Evolutionary conservation across 2,797 vertebrate species (phyloP).

Genomic region (Erethizon dorsatum): DNA sequence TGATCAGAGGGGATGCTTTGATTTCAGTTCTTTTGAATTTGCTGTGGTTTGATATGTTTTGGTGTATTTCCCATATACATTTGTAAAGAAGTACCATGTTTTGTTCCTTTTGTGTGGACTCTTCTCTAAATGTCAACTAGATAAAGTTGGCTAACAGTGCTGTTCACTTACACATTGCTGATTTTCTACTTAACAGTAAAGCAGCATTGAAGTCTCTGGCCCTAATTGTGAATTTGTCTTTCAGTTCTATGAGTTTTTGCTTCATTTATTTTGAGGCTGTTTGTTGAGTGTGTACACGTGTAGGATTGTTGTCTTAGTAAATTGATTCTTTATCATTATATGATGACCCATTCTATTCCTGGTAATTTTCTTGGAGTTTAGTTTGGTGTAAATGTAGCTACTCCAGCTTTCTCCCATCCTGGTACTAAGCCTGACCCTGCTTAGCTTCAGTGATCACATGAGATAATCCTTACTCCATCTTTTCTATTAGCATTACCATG

Average conservation of each 20-base stretch:
- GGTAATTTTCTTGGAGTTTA: slow-evolving; percentile 1
- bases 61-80: not conserved
- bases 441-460: not conserved
- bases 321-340: not conserved
- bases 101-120: not conserved
- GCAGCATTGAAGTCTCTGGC: not conserved
- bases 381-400: not conserved
- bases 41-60: not conserved
- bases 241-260: not conserved
- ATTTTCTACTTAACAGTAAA: slow-evolving; percentile 14
- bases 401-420: not conserved
- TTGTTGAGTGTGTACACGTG: not conserved
- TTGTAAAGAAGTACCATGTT: not conserved
- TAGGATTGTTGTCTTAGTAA: not conserved
- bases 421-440: not conserved
- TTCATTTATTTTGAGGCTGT: slow-evolving; percentile 10
- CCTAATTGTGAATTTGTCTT: not conserved
- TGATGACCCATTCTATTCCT: not conserved
- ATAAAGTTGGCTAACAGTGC: not conserved
- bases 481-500: not conserved
- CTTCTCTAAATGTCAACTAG: not conserved
- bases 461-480: not conserved
- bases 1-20: not conserved
- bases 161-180: not conserved
- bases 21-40: not conserved